Base-by-base conservation (phyloP, 2,113 vertebrate genomes). In the Zingel zingel region DNA sequence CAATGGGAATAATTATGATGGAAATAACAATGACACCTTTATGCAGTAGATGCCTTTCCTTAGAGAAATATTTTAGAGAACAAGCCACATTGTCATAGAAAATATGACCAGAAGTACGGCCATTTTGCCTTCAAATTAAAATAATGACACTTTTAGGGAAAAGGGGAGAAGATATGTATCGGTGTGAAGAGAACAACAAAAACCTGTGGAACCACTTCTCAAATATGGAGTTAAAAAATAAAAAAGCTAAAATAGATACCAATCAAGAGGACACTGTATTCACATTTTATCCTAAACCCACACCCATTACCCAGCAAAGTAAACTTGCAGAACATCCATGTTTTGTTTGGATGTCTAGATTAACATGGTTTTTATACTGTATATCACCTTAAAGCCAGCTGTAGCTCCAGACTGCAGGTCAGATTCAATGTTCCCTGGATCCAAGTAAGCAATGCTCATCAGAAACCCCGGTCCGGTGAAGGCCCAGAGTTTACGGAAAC, bases 361-460 rank as follows among this genome's bases (percentile, higher is more conserved):
- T 4, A 48, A 47, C 3, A 43, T 57, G 12, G 23, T 66, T 59
- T 51, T 10, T 43, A 39, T 13, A 45, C 30, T 57, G 15, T 0
- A 48, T 0, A 45, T 81, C 39, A 99, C 98, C 97, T 99, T 98
- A 92, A 98, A 99, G 1, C 97, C 97, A 0, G 98, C 98, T 23
- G 96, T 92, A 6, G 98, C 97, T 78, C 98, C 98, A 2, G 98
- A 99, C 94, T 99, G 98, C 21, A 99, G 93, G 83, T 99, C 98
- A 0, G 98, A 99, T 88, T 99, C 98, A 0, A 99, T 99, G 94
- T 99, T 99, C n/a, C 98, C 98, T 0, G 98, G 98, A 86, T 99
- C 98, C 79, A 99, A 89, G 86, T 99, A 99, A n/a, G 98, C 98
- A 0, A 99, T 99, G 94, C 98, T 99, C 98, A 99, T 99, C 74